Base-by-base conservation (phyloP, 2,113 vertebrate species). In the Etheostoma cragini region DNA sequence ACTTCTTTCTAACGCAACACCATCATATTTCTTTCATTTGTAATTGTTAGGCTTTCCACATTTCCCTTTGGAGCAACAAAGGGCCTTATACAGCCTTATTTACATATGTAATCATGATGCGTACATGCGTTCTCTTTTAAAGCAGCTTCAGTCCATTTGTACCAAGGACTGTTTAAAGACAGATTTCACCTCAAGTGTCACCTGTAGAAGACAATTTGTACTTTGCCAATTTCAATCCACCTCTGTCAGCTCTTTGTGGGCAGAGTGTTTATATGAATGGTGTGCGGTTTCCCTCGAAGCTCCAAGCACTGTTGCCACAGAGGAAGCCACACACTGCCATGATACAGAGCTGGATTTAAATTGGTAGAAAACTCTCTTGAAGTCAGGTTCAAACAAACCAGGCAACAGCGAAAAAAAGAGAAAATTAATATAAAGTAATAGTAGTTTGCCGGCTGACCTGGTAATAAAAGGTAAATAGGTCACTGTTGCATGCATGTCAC, bases 391-490 rank as follows among this genome's bases (percentile, higher is more conserved):
- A 74, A 72, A 33, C 12, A 33, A 38, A 52, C 30, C 1, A 57
- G 10, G 21, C 3, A 0, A 14, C 24, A 50, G 21, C 16, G 5
- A 53, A 21, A 8, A 21, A 8, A 50, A 30, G 17, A 63, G 8
- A 35, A 26, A 26, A 54, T 10, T 26, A 13, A 50, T 45, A 5
- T 70, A 26, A 50, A 54, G 62, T 49, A 33, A 60, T 26, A 30
- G 26, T 4, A 8, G 70, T 50, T 24, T 56, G n/a, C 11, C 57
- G 49, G 14, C 19, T 82, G 72, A 22, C 65, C 54, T 19, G 72
- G 80, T 79, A 50, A 60, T 35, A 74, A 74, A 74, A 50, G 24
- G 76, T 54, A 90, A 83, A 81, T 87, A 81, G 88, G 91, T 89
- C 89, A 89, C 17, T 64, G 77, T 8, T 76, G 78, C 60, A 53